A percentile compares a stretch with the other conserved stretches of the same genome.
Evolutionary conservation across 2,888 invertebrate species (phyloP).

Genomic region (Tanytarsus gracilentus): DNA sequence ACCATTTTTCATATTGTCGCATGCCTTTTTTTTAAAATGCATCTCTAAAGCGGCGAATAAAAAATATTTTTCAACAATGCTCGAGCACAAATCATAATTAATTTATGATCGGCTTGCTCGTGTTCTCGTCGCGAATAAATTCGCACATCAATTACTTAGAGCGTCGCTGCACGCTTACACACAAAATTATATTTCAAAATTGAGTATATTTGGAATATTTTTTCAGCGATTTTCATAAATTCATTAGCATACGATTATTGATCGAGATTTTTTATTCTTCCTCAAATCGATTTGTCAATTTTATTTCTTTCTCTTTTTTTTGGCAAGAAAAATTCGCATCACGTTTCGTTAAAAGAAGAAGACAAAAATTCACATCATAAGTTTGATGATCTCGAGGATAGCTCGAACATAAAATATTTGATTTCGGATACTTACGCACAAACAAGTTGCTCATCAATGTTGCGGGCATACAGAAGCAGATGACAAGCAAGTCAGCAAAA

Average conservation of each 20-base stretch:
- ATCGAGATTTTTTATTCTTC: too few species aligned
- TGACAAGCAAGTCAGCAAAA: slow-evolving; percentile 49
- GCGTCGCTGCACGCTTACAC: too few species aligned
- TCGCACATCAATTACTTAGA: slow-evolving; percentile 9
- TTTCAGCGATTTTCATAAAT: too few species aligned
- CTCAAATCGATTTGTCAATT: too few species aligned
- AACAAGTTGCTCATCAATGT: slow-evolving; percentile 26
- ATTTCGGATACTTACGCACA: slow-evolving; percentile 27
- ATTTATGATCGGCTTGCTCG: neutral
- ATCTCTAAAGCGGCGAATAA: neutral
- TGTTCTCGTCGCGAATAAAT: too few species aligned
- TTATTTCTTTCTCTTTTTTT: too few species aligned
- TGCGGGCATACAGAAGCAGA: slow-evolving; percentile 32
- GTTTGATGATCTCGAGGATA: neutral
- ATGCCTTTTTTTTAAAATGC: too few species aligned
- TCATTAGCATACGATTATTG: too few species aligned
- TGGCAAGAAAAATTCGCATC: slow-evolving; percentile 4
- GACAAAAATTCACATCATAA: neutral
- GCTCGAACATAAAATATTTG: neutral
- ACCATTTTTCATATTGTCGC: too few species aligned
- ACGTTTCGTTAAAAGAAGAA: neutral
- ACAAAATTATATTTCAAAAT: too few species aligned
- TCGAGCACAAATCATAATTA: slow-evolving; percentile 5
- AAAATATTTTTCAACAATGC: neutral
- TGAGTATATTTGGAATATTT: too few species aligned